A percentile compares a stretch with the other conserved stretches of the same genome.
phyloP scores from a whole-genome alignment of 2,113 vertebrate genomes.

The Hippocampus mohnikei region DNA sequence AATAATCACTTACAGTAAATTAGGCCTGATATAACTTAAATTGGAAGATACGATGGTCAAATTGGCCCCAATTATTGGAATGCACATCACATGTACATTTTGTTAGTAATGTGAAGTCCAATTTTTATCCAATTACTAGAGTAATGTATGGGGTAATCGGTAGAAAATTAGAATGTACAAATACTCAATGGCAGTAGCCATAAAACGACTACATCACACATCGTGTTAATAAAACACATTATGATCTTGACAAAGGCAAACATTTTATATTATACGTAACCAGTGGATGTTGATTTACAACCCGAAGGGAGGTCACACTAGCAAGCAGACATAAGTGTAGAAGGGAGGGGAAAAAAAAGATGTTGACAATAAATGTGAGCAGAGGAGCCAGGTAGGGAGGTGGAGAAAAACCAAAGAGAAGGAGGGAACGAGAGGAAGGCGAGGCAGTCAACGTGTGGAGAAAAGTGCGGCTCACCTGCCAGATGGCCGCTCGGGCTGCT shows the following conservation, averaged over 20 bases:
- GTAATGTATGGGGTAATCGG: not conserved
- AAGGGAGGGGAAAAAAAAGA: not conserved
- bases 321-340: not conserved
- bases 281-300: not conserved
- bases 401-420: slow-evolving; percentile 10
- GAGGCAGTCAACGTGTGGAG: slow-evolving; percentile 33
- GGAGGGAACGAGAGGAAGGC: slow-evolving; percentile 34
- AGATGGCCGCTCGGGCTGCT: slow-evolving; percentile 67
- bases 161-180: not conserved
- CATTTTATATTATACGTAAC: not conserved
- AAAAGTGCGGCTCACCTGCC: slow-evolving; percentile 59
- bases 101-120: not conserved
- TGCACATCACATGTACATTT: not conserved
- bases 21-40: not conserved
- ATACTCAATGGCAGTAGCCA: not conserved
- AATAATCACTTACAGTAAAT: not conserved
- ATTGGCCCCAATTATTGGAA: not conserved
- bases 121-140: not conserved
- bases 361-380: not conserved
- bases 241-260: not conserved
- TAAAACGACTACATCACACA: not conserved
- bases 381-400: not conserved
- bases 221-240: not conserved
- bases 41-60: not conserved
- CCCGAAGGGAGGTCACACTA: not conserved